Percentiles rank a stretch among this genome's conserved stretches.
Conservation (phyloP, 2,113 vertebrate genomes). For the Plecotus auritus region DNA sequence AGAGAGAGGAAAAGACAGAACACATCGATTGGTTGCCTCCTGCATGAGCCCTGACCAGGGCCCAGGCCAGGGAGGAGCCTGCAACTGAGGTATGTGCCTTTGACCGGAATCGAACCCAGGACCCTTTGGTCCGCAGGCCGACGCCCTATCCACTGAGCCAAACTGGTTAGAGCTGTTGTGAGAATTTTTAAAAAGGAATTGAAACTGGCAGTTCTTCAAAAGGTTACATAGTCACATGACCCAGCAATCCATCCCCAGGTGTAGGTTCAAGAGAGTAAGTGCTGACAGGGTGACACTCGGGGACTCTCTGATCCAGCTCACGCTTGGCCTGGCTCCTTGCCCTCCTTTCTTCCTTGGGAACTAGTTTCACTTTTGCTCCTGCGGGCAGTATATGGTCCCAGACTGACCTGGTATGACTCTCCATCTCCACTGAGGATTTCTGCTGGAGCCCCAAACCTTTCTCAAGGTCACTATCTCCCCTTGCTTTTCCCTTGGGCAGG, state of each 20-base stretch:
- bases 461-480: neutral
- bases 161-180: too few species aligned
- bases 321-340: neutral
- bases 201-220: neutral
- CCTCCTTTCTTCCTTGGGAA: neutral
- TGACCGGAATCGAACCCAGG: too few species aligned
- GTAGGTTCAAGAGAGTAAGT: neutral
- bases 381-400: neutral
- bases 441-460: neutral
- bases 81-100: neutral
- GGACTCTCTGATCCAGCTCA: neutral
- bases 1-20: neutral
- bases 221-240: neutral
- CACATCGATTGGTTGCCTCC: neutral
- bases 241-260: neutral
- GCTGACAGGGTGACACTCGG: neutral
- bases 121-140: too few species aligned
- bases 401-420: neutral
- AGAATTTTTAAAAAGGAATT: neutral
- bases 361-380: neutral
- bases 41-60: neutral
- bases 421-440: neutral
- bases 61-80: neutral
- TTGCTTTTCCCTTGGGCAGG: neutral
- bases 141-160: too few species aligned